Base-by-base conservation (phyloP, 2,113 vertebrate species). In the Antennarius striatus region DNA sequence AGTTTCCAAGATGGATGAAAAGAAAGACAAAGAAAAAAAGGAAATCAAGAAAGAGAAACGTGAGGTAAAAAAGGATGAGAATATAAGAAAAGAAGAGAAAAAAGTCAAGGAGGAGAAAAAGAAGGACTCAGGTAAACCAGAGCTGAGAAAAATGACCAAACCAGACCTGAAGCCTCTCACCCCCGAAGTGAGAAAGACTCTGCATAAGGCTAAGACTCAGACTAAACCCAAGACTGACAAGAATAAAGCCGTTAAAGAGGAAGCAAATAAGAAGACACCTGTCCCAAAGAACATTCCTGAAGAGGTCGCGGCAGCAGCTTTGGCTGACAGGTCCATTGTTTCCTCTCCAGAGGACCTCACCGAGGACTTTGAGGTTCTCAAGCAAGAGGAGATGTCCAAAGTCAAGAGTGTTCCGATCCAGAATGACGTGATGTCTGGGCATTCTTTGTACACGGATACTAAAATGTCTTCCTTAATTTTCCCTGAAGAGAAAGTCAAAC, bases 321-420 rank as follows among this genome's bases (percentile, higher is more conserved):
- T 90, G 68, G 94, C 95, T n/a, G 93, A 94, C 61, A 90, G 93
- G 76, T 90, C 94, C 43, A 86, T 91, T 15, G 84, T 96, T 14
- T 99, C 98, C 49, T 97, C 97, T 6, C 98, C 98, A 5, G 98
- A 99, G 82, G 98, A 99, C 80, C 95, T 99, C 46, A 98, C 96
- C 6, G 95, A 95, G 76, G 96, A 98, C 88, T 98, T 98, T 84
- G 96, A 98, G 90, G 94, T 95, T 60, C 79, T 99, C 77, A 96
- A 93, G 83, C 86, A 86, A 3, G 95, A 97, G 67, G 94, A 96
- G 83, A 79, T 85, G 46, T 84, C 47, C 52, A 85, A 88, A 73
- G 77, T 64, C 4, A 82, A 87, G 59, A 64, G 15, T n/a, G 80
- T 77, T 42, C 61, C 61, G 0, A 43, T 54, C 11, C 80, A 85